A percentile compares a stretch with the other conserved stretches of the same genome.
Evolutionary conservation across 2,888 invertebrate species (phyloP).

Genomic region (Archips xylosteana): DNA sequence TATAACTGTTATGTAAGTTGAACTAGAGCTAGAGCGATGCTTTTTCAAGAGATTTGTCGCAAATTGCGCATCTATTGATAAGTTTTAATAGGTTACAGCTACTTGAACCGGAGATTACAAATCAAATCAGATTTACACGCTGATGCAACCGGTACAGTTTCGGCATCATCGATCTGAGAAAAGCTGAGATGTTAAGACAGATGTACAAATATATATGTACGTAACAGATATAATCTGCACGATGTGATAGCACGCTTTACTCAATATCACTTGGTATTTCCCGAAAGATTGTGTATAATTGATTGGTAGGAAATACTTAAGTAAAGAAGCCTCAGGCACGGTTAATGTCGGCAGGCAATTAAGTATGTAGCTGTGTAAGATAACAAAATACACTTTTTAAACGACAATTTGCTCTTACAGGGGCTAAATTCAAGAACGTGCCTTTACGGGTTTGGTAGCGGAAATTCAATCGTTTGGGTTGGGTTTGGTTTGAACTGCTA

Average conservation of each 20-base stretch:
- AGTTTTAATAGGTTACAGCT: constrained; percentile 14
- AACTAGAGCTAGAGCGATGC: background rate
- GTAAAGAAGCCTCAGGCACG: background rate
- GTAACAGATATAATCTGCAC: background rate
- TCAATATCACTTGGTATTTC: background rate
- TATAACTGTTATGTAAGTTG: constrained; percentile 19
- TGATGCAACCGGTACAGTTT: constrained; percentile 24
- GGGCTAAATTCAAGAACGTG: too few relatives aligned
- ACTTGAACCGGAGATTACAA: constrained; percentile 21
- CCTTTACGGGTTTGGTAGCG: too few relatives aligned
- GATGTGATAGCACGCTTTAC: background rate
- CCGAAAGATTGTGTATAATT: background rate
- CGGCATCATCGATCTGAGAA: constrained; percentile 1
- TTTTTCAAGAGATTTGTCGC: constrained; percentile 17
- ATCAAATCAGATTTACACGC: constrained; percentile 26
- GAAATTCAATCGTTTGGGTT: too few relatives aligned
- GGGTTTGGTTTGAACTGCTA: too few relatives aligned
- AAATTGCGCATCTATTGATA: constrained; percentile 23
- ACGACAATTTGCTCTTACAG: too few relatives aligned
- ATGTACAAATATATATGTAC: background rate
- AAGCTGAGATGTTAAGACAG: constrained; percentile 8
- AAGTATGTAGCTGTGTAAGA: too few relatives aligned
- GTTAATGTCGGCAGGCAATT: background rate
- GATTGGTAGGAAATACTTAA: background rate
- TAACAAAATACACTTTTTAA: too few relatives aligned